phyloP scores from a whole-genome alignment of 2,113 vertebrate genomes.

The Nettapus auritus region DNA sequence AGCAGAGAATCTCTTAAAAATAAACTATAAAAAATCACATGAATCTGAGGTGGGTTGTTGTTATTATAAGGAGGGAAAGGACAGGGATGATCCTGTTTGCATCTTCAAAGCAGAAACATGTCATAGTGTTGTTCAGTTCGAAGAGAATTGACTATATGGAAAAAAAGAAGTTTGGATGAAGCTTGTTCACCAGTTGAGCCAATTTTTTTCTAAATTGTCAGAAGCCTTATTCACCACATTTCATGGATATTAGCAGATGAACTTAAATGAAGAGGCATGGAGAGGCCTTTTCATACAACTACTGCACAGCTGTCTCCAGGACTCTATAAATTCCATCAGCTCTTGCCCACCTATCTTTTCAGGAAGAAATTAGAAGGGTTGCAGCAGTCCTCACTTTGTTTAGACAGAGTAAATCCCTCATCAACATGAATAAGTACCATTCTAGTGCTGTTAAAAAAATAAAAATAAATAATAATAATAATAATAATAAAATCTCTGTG shows the following conservation, averaged over 20 bases:
- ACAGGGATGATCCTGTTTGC: neutral
- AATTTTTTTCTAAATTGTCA: neutral
- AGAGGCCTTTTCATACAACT: neutral
- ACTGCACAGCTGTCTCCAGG: neutral
- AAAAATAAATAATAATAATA: too few relatives aligned
- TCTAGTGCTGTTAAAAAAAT: neutral
- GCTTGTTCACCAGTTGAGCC: neutral
- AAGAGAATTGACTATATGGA: neutral
- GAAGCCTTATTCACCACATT: neutral
- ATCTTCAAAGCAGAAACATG: neutral
- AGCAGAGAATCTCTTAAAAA: neutral
- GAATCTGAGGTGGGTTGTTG: neutral
- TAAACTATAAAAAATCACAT: neutral
- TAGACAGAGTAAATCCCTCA: neutral
- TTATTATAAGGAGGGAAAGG: neutral
- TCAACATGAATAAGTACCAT: neutral
- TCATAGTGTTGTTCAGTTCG: neutral
- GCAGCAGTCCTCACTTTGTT: neutral
- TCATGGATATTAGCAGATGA: neutral
- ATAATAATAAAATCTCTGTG: neutral
- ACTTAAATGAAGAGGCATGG: neutral
- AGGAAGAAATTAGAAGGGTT: neutral
- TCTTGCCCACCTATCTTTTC: neutral
- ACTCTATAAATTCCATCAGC: neutral
- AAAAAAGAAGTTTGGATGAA: neutral